Conservation (phyloP, 2,888 invertebrate species). For the Lycophotia porphyrea region DNA sequence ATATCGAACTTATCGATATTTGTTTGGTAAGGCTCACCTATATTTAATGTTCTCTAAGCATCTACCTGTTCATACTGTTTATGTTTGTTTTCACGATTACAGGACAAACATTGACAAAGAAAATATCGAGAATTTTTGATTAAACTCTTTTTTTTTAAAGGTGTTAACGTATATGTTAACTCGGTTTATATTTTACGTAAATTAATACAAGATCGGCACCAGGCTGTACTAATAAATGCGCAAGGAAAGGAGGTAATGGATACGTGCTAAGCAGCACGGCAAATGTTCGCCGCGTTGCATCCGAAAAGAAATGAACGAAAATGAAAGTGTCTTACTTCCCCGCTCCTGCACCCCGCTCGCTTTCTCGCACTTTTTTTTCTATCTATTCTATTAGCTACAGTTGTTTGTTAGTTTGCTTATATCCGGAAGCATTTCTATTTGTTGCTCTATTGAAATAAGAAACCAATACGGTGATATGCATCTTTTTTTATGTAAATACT, state of each 20-base stretch:
- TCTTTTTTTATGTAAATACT: slow-evolving; percentile 44
- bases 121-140: neutral
- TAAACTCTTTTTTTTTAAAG: neutral
- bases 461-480: slow-evolving; percentile 42
- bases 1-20: slow-evolving; percentile 42
- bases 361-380: slow-evolving; percentile 86
- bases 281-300: slow-evolving; percentile 85
- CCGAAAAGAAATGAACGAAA: slow-evolving; percentile 90
- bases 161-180: slow-evolving; percentile 23
- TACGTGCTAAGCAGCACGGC: slow-evolving; percentile 83
- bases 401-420: slow-evolving; percentile 76
- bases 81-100: slow-evolving; percentile 1
- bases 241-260: slow-evolving; percentile 84
- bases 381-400: slow-evolving; percentile 85
- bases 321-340: slow-evolving; percentile 89
- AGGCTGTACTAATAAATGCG: slow-evolving; percentile 77
- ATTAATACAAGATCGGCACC: slow-evolving; percentile 68
- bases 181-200: slow-evolving; percentile 54
- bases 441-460: slow-evolving; percentile 62
- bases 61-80: slow-evolving; percentile 33
- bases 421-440: slow-evolving; percentile 73
- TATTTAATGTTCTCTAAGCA: slow-evolving; percentile 36
- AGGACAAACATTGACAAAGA: slow-evolving; percentile 11
- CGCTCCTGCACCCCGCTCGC: slow-evolving; percentile 73
- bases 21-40: slow-evolving; percentile 32